phyloP scores from a whole-genome alignment of 1,140 invertebrate genomes.

The Panagrolaimus sp. region DNA sequence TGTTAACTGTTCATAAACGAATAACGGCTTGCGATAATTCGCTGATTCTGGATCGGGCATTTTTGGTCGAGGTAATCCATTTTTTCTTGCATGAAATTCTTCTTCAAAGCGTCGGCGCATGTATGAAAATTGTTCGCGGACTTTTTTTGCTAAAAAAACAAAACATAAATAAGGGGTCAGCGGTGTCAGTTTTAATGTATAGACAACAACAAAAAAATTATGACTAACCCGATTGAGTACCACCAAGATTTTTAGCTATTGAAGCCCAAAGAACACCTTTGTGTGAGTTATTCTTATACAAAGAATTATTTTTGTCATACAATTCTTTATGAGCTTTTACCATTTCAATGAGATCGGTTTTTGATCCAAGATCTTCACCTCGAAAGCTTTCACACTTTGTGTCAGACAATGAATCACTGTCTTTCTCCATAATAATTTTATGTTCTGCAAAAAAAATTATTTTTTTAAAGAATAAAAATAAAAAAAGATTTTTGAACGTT shows the following conservation, averaged over 20 bases:
- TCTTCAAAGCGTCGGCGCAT: slow-evolving; percentile 27
- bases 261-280: slow-evolving; percentile 24
- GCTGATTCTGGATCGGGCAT: slow-evolving; percentile 21
- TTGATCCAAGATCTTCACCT: not conserved
- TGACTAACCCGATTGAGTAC: not conserved
- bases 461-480: too few relatives aligned
- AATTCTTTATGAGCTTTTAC: slow-evolving; percentile 19
- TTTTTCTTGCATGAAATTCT: slow-evolving; percentile 20
- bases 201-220: not conserved
- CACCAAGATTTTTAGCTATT: slow-evolving; percentile 23
- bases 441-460: too few relatives aligned
- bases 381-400: too few relatives aligned
- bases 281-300: slow-evolving; percentile 29
- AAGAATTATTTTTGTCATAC: slow-evolving; percentile 25
- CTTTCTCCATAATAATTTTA: too few relatives aligned
- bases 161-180: not conserved
- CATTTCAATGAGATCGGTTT: slow-evolving; percentile 22
- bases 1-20: slow-evolving; percentile 26
- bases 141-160: slow-evolving; percentile 24
- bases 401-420: too few relatives aligned
- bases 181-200: not conserved
- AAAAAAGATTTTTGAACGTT: too few relatives aligned
- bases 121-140: slow-evolving; percentile 28
- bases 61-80: slow-evolving; percentile 15
- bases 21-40: slow-evolving; percentile 25